A percentile compares a stretch with the other conserved stretches of the same genome.
Evolutionary conservation across 2,113 vertebrate species (phyloP).

Genomic region (Mustela nigripes): DNA sequence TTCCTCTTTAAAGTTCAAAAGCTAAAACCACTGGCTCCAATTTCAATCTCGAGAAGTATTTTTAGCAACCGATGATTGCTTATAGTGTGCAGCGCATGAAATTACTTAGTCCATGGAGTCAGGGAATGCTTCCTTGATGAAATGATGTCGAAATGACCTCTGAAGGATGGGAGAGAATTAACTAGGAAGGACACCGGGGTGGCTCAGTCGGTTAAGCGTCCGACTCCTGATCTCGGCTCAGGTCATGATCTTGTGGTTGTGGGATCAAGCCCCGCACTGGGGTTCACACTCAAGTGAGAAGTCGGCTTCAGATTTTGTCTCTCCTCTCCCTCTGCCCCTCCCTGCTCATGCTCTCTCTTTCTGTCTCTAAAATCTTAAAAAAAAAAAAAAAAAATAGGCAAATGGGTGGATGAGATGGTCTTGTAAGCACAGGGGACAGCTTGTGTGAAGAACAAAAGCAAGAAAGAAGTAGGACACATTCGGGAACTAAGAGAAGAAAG

Average conservation of each 20-base stretch:
- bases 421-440: neutral
- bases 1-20: slow-evolving; percentile 31
- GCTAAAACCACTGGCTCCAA: neutral
- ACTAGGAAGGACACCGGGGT: neutral
- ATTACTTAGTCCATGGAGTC: neutral
- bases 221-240: neutral
- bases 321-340: neutral
- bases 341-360: neutral
- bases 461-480: neutral
- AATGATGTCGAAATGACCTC: neutral
- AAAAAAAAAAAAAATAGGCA: neutral
- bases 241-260: neutral
- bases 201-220: neutral
- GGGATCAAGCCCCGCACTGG: neutral
- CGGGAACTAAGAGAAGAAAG: neutral
- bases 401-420: neutral
- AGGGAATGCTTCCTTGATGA: neutral
- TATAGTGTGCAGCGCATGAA: neutral
- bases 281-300: neutral
- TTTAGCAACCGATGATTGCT: neutral
- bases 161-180: neutral
- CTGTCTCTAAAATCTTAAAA: neutral
- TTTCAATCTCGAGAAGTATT: slow-evolving; percentile 13
- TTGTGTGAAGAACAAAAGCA: neutral
- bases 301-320: neutral